Base-by-base conservation (phyloP, 2,797 vertebrate species). In the Pseudochromis fuscus region DNA sequence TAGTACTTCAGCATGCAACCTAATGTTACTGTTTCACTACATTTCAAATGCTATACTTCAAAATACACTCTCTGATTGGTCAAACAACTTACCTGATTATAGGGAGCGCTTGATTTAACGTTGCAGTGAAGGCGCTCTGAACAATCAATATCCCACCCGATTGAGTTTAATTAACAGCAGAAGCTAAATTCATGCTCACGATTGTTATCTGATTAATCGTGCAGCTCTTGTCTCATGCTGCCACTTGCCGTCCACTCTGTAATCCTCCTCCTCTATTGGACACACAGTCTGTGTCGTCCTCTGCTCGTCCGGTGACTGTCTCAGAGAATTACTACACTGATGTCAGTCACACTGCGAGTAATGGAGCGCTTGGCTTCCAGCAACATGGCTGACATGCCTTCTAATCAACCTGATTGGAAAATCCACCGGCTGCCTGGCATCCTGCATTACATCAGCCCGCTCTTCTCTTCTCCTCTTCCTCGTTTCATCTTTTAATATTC, bases 351-450 rank as follows among this genome's bases (percentile, higher is more conserved):
- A 50, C 81, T 74, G 79, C 73, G 65, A 37, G 69, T 81, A 84
- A 85, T 72, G 72, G 77, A 86, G 82, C 69, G 71, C 78, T 64
- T 77, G 80, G 82, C 87, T 81, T 55, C 75, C 73, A 83, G 73
- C 53, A 70, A 72, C 77, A 78, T 45, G 84, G 82, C 73, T 66
- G 81, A 75, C 82, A 50, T 72, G 81, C 37, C 63, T 81, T n/a
- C 71, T 84, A 86, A 88, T 91, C 87, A 90, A 85, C 76, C 51
- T 86, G 86, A 92, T 89, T 90, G 90, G 81, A 88, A 89, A 88
- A 82, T 63, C 76, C 76, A 84, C 75, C 55, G 56, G 42, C 67
- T 72, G 79, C 70, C 66, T 52, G 49, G 48, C 46, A 19, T 40
- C 19, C 63, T 56, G 75, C 81, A 78, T 83, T 86, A 85, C 82